phyloP scores from a whole-genome alignment of 2,113 vertebrate genomes.

The Microcebus murinus region DNA sequence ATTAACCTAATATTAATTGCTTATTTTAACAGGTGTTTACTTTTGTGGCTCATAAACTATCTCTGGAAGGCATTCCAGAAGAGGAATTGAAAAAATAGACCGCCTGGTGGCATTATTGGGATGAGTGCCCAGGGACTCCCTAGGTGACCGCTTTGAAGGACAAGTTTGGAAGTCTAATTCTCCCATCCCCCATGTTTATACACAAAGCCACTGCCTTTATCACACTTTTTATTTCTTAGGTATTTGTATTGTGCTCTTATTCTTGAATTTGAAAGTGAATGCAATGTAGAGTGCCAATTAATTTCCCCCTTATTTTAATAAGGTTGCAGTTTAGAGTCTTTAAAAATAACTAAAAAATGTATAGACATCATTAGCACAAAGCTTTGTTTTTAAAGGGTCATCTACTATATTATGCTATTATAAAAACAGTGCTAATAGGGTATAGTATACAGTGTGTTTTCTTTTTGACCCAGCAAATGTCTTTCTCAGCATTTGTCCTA shows the following conservation, averaged over 20 bases:
- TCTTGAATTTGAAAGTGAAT: slow-evolving; percentile 10
- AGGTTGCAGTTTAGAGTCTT: not conserved
- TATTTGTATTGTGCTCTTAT: not conserved
- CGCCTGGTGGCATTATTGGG: not conserved
- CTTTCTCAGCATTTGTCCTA: not conserved
- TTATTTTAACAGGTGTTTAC: not conserved
- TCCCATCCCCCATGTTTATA: not conserved
- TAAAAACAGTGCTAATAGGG: not conserved
- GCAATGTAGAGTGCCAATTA: not conserved
- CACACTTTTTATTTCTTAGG: not conserved
- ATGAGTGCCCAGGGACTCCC: not conserved
- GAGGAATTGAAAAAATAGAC: not conserved
- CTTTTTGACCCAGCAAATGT: not conserved
- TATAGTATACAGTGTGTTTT: not conserved
- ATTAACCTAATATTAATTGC: not conserved
- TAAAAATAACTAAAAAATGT: not conserved
- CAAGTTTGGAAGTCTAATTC: not conserved
- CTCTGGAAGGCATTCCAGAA: not conserved
- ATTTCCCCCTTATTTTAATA: not conserved
- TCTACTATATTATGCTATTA: not conserved
- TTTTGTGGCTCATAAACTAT: not conserved
- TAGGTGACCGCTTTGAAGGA: not conserved
- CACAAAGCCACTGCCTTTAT: not conserved
- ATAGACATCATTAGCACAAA: not conserved
- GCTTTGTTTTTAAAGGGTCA: not conserved